Conservation (phyloP, 2,888 invertebrate species). For the Archaeoteleia sp. region DNA sequence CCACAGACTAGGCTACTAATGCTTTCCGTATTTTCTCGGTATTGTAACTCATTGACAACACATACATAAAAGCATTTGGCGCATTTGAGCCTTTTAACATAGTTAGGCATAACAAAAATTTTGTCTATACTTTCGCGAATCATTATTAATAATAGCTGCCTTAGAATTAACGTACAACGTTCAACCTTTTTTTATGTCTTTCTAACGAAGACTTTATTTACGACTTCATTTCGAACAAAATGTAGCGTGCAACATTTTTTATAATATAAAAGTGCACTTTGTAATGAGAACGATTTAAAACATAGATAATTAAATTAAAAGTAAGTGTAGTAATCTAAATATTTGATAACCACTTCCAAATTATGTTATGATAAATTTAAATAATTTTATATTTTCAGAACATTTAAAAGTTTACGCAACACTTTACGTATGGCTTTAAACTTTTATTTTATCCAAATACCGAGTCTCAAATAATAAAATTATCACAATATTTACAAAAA, state of each 20-base stretch:
- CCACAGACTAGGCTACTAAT: conserved; percentile 45
- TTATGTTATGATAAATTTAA: conserved; percentile 8
- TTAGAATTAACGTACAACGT: conserved; percentile 38
- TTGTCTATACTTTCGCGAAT: conserved; percentile 42
- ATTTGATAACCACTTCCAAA: neutral
- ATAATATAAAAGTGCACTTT: no score
- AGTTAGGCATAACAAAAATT: conserved; percentile 48
- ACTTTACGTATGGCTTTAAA: no score
- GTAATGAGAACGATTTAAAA: neutral
- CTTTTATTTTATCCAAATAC: no score
- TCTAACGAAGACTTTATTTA: no score
- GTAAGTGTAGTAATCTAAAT: neutral
- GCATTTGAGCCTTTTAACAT: conserved; percentile 34
- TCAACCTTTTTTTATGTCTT: conserved; percentile 14
- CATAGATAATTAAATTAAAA: neutral
- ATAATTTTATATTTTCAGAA: no score
- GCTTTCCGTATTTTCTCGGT: conserved; percentile 14
- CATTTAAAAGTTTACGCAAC: no score
- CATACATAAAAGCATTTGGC: conserved; percentile 45
- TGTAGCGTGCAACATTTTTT: conserved; percentile 9
- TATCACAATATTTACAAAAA: no score
- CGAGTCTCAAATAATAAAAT: no score
- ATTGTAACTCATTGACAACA: conserved; percentile 41
- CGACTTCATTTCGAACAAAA: neutral
- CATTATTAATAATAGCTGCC: conserved; percentile 40